Evolutionary conservation across 1,140 invertebrate species (phyloP).

Genomic region (Stegodyphus dumicola): DNA sequence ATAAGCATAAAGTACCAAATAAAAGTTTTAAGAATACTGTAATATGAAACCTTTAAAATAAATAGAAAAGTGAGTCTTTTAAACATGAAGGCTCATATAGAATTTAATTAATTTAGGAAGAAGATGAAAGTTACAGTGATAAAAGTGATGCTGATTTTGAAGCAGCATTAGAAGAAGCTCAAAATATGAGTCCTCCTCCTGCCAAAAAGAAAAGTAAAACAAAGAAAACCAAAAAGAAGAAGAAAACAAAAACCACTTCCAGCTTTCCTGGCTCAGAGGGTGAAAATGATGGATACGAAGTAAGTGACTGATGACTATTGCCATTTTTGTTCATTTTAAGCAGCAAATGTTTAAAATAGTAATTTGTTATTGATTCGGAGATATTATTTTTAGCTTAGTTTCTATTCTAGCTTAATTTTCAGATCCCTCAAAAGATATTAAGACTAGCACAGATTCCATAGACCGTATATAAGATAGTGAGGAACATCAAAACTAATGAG

Average conservation of each 20-base stretch:
- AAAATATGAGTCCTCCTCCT: conserved; percentile 70
- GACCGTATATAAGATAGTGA: too few species aligned
- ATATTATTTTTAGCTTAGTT: not conserved
- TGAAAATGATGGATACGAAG: conserved; percentile 82
- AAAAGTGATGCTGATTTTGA: conserved; percentile 94
- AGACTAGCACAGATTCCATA: too few species aligned
- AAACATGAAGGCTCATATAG: too few species aligned
- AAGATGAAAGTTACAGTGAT: conserved; percentile 80
- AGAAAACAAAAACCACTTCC: conserved; percentile 86
- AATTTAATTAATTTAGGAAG: conserved; percentile 70
- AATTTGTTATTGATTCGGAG: not conserved
- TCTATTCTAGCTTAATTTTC: too few species aligned
- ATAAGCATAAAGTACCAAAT: too few species aligned
- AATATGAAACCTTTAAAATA: too few species aligned
- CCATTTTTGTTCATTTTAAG: too few species aligned
- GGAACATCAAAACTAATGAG: too few species aligned
- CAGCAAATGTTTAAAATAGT: not conserved
- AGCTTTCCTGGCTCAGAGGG: conserved; percentile 83
- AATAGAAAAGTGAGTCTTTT: too few species aligned
- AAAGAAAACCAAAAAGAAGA: conserved; percentile 91
- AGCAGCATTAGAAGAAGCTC: conserved; percentile 89
- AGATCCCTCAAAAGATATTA: too few species aligned
- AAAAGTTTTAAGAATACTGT: too few species aligned
- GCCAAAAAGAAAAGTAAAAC: conserved; percentile 82
- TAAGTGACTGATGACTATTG: conserved; percentile 62